Evolutionary conservation across 2,113 vertebrate species (phyloP).

Genomic region (Stegostoma tigrinum): DNA sequence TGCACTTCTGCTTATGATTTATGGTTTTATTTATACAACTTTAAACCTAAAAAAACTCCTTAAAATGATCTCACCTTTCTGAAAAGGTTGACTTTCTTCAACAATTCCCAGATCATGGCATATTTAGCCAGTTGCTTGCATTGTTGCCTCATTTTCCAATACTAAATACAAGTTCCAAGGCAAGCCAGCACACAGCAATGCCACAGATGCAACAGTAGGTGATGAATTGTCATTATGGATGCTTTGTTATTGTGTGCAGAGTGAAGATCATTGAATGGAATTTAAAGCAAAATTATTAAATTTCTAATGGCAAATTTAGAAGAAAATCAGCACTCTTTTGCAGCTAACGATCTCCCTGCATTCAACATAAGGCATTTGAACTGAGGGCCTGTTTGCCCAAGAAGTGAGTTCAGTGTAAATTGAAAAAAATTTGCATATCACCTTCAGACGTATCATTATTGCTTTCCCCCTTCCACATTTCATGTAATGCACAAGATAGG

Average conservation of each 20-base stretch:
- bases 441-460: slow-evolving; percentile 15
- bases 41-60: neutral
- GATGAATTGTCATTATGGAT: neutral
- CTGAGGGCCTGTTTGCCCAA: neutral
- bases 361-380: slow-evolving; percentile 26
- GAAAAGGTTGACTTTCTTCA: neutral
- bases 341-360: slow-evolving; percentile 22
- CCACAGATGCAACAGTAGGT: neutral
- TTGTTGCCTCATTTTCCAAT: neutral
- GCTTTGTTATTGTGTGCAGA: neutral
- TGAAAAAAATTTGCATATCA: slow-evolving; percentile 20
- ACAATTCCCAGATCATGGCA: neutral
- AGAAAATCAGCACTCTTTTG: neutral
- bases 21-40: neutral
- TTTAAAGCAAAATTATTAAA: neutral
- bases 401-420: slow-evolving; percentile 17
- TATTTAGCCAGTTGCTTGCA: neutral
- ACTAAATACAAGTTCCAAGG: neutral
- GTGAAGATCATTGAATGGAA: neutral
- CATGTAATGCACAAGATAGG: neutral
- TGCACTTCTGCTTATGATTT: neutral
- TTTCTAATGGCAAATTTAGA: neutral
- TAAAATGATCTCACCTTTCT: neutral
- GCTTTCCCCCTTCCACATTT: neutral
- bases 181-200: neutral